Conservation (phyloP, 2,113 vertebrate species). For the Columba livia region DNA sequence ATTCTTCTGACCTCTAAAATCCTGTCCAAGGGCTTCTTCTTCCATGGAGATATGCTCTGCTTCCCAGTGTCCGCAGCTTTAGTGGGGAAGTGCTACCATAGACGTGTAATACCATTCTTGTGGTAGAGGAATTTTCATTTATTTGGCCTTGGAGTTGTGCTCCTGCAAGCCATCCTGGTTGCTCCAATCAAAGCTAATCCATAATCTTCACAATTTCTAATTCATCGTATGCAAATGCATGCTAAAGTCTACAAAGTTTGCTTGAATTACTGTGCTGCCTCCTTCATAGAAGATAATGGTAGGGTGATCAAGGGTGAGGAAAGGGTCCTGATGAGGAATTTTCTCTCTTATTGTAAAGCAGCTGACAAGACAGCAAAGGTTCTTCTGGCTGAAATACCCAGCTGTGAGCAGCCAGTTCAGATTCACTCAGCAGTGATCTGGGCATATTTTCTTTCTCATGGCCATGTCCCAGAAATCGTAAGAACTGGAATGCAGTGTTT, state of each 20-base stretch:
- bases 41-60: background rate
- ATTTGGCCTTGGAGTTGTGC: background rate
- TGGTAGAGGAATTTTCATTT: background rate
- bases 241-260: background rate
- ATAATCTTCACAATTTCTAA: background rate
- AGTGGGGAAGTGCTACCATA: background rate
- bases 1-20: background rate
- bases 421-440: background rate
- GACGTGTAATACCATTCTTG: background rate
- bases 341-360: background rate
- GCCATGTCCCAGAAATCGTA: background rate
- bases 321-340: background rate
- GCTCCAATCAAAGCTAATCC: background rate
- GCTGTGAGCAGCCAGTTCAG: background rate
- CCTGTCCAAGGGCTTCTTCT: background rate
- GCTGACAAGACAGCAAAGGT: background rate
- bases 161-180: background rate
- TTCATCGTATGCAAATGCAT: constrained; percentile 6
- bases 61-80: background rate
- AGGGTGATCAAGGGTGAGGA: background rate
- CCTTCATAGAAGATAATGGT: background rate
- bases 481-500: background rate
- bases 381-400: background rate
- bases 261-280: background rate
- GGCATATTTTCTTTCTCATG: background rate